phyloP scores from a whole-genome alignment of 2,797 vertebrate species.

The Sebastes variabilis region DNA sequence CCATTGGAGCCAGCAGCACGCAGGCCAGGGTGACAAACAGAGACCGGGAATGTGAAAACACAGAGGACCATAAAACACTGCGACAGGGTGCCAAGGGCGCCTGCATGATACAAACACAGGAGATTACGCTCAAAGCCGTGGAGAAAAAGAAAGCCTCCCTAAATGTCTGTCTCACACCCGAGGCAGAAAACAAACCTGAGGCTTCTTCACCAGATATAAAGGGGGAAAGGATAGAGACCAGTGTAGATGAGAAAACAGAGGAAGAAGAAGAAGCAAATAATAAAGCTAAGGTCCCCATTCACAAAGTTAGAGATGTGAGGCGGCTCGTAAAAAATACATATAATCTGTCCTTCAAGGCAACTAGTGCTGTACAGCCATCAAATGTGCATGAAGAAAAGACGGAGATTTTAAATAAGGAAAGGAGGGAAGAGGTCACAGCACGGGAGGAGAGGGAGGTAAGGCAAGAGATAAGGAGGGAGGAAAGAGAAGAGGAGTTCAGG shows the following conservation, averaged over 20 bases:
- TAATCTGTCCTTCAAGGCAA: conserved; percentile 84
- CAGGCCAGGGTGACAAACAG: conserved; percentile 64
- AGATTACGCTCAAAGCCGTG: conserved; percentile 70
- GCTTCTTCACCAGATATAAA: conserved; percentile 40
- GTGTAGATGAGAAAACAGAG: conserved; percentile 53
- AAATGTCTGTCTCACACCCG: conserved; percentile 67
- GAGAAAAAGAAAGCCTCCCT: conserved; percentile 79
- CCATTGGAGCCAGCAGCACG: conserved; percentile 42
- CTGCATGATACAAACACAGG: conserved; percentile 77
- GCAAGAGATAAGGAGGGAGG: conserved; percentile 16
- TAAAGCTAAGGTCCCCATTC: conserved; percentile 79
- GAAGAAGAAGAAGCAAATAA: conserved; percentile 48
- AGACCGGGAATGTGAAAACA: conserved; percentile 66
- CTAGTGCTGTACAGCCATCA: conserved; percentile 27
- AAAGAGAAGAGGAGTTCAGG: conserved; percentile 22
- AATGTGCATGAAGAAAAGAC: conserved; percentile 39
- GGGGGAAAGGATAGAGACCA: conserved; percentile 13
- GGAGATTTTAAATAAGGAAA: conserved; percentile 5
- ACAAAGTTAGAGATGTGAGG: conserved; percentile 90
- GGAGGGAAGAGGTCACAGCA: background rate
- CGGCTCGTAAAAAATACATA: conserved; percentile 92
- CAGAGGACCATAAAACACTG: conserved; percentile 68
- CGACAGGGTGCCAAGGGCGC: conserved; percentile 60
- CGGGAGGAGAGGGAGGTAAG: conserved; percentile 7
- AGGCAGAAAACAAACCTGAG: conserved; percentile 64